These are phyloP conservation scores for Itoplectis maculator DNA, from an alignment of 2,888 invertebrate genomes.

Conservation along the genomic window DNA sequence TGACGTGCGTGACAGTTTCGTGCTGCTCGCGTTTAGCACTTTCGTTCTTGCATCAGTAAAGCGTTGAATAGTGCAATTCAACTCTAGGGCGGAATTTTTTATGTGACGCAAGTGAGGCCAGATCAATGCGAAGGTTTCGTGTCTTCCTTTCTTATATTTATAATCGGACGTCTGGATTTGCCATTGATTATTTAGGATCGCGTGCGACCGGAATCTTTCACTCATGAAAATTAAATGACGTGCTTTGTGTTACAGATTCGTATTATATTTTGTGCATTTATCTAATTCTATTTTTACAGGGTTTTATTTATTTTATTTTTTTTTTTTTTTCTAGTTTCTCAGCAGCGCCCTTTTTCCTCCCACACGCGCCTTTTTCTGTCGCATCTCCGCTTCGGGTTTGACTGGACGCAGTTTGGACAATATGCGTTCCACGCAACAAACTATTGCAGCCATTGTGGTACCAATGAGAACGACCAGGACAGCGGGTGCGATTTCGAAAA, in stretches of 20 bases:
- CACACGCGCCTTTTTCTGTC: conserved; percentile 44
- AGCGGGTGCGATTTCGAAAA: conserved; percentile 78
- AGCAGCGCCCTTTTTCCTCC: conserved; percentile 54
- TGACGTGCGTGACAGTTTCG: not conserved
- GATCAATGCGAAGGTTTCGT: too few species aligned
- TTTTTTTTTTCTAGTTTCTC: conserved; percentile 22
- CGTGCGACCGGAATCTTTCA: too few species aligned
- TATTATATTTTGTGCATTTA: not conserved
- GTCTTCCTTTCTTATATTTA: too few species aligned
- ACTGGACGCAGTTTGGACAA: conserved; percentile 59
- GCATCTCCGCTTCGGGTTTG: conserved; percentile 53
- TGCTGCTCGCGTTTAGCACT: not conserved
- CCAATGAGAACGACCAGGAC: conserved; percentile 75
- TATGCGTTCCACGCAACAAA: conserved; percentile 71
- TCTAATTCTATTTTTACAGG: not conserved
- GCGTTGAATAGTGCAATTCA: too few species aligned
- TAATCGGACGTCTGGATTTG: too few species aligned
- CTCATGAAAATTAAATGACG: too few species aligned
- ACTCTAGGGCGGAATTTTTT: too few species aligned
- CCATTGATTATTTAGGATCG: too few species aligned
- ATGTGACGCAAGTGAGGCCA: too few species aligned
- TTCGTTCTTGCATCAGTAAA: too few species aligned
- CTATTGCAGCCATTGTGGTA: conserved; percentile 67
- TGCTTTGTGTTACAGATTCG: too few species aligned
- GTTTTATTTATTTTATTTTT: not conserved